Evolutionary conservation across 2,888 invertebrate species (phyloP), one percentile per base, ranked within the genome.

Genomic region (Parasteatoda lunata): DNA sequence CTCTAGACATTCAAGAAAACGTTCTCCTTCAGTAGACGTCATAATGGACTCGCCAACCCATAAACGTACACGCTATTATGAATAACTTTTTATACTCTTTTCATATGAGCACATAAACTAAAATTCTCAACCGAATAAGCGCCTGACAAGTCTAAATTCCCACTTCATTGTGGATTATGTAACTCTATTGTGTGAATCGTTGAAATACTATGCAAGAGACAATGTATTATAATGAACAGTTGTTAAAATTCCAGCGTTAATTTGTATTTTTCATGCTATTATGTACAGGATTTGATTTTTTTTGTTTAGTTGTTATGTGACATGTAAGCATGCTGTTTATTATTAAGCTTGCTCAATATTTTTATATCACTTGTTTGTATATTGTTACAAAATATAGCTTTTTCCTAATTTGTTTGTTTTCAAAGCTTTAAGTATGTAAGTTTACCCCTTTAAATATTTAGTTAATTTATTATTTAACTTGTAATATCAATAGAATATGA

Each of bases 41-140:
- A 94, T 94, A 91, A 95, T 95, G 95, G 95, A 95, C 91, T 95
- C 95, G 90, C 95, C 95, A 88, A 95, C 95, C 90, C 94, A 95
- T 92, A 96, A 96, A 92, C 94, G 95, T 15, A 77, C 84, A 52
- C 80, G 89, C 11, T 89, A 65, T 54, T 84, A 65, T 84, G 84
- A 88, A 45, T 82, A 76, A 48, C 6, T 30, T 30, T 30, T 30
- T 30, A 59, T 13, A 8, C 4, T 9, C 59, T 13, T 9, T n/a
- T 59, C n/a, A 8, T 59, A 59, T 13, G 11, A 59, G 3, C 13
- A 59, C 5, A 13, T 59, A 13, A 59, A 59, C n/a, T 59, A 13
- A 59, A 59, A 4, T 59, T 59, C 30, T 30, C 30, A 30, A 30
- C 30, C 30, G 30, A 59, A 59, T 11, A 59, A 59, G 59, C 9